A percentile compares a stretch with the other conserved stretches of the same genome.
Conservation (phyloP, 1,140 invertebrate species). For the Bombus confusus region DNA sequence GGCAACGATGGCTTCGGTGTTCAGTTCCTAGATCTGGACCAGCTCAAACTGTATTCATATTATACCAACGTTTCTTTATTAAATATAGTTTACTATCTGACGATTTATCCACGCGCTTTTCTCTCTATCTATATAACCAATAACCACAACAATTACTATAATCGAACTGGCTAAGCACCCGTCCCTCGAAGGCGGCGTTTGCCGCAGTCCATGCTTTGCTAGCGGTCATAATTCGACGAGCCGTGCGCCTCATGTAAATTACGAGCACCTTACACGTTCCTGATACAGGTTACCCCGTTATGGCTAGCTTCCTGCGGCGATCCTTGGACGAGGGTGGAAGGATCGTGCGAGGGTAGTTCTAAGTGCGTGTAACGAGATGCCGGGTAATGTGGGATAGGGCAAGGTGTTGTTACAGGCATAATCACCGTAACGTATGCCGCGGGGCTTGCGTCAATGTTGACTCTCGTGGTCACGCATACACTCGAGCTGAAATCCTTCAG, state of each 20-base stretch:
- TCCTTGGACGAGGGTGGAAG: conserved; percentile 31
- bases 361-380: conserved; percentile 73
- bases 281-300: conserved; percentile 21
- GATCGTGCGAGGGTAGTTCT: conserved; percentile 15
- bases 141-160: too few species aligned
- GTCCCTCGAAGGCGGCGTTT: not conserved
- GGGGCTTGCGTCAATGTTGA: conserved; percentile 73
- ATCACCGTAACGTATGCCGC: conserved; percentile 73
- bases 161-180: not conserved
- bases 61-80: too few species aligned
- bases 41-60: too few species aligned
- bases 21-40: too few species aligned
- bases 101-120: too few species aligned
- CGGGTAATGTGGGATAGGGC: conserved; percentile 49
- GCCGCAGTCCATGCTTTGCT: not conserved
- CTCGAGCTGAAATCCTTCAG: conserved; percentile 42
- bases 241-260: conserved; percentile 44
- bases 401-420: conserved; percentile 70
- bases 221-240: not conserved
- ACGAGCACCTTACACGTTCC: conserved; percentile 28
- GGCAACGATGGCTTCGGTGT: too few species aligned
- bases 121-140: too few species aligned
- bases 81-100: too few species aligned
- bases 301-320: not conserved
- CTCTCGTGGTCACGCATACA: conserved; percentile 69